Percentiles rank a stretch among this genome's conserved stretches.
These are phyloP conservation scores for Scophthalmus maximus DNA, from an alignment of 2,113 vertebrate genomes.

Conservation along the genomic window DNA sequence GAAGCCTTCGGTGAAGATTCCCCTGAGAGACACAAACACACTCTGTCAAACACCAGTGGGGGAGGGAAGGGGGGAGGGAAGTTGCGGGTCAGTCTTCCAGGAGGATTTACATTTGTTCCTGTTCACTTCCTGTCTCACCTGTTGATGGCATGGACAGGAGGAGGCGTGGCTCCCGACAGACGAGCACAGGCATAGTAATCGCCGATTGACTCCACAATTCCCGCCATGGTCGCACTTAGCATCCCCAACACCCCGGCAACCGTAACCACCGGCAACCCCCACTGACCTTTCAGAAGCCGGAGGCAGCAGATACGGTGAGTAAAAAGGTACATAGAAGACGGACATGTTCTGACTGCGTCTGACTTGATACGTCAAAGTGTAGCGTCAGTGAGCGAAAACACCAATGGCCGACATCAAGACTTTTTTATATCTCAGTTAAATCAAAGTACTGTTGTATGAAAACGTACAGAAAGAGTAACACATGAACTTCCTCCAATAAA, in stretches of 20 bases:
- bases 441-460: too few relatives aligned
- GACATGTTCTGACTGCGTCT: too few relatives aligned
- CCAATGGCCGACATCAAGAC: too few relatives aligned
- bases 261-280: constrained; percentile 94
- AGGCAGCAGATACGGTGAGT: too few relatives aligned
- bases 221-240: constrained; percentile 93
- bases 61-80: background rate
- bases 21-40: constrained; percentile 82
- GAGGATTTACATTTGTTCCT: background rate
- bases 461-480: too few relatives aligned
- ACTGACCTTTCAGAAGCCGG: constrained; percentile 86
- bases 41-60: background rate
- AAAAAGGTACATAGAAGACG: too few relatives aligned
- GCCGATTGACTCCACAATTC: constrained; percentile 96
- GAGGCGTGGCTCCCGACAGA: constrained; percentile 90
- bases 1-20: constrained; percentile 95
- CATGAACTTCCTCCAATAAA: too few relatives aligned
- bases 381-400: too few relatives aligned
- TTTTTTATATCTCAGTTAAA: too few relatives aligned
- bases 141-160: constrained; percentile 96
- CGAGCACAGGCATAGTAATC: constrained; percentile 97
- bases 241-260: constrained; percentile 93
- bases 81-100: background rate
- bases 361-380: too few relatives aligned
- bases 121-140: constrained; percentile 79